Base-by-base conservation (phyloP, 2,888 invertebrate genomes). In the Ariolimax columbianus region DNA sequence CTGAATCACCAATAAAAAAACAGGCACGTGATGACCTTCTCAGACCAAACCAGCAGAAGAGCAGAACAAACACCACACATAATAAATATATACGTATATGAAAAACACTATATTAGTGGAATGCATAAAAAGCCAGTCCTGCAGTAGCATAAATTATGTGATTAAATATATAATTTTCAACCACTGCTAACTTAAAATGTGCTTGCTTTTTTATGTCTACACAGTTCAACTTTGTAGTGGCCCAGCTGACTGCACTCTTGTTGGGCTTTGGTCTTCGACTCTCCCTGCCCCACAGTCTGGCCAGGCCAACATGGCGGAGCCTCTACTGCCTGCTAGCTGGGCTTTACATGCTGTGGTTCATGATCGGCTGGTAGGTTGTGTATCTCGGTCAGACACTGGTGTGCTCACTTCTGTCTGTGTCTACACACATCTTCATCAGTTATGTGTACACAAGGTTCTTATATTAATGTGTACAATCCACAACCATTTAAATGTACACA, bases 161-260 rank as follows among this genome's bases (percentile, higher is more conserved):
- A n/a, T n/a, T n/a, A n/a, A n/a, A n/a, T n/a, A n/a, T n/a, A n/a
- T n/a, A n/a, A n/a, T n/a, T n/a, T n/a, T n/a, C 47, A 47, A 47
- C 9, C 47, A 47, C 47, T 47, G 14, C 47, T 47, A 6, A 47
- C 14, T 36, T 7, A 11, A 43, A 47, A 33, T 33, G 3, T 77
- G 33, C 33, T 33, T 51, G 30, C 55, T 6, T n/a, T 40, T 40
- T 40, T 19, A 14, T 26, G 7, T 9, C 40, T 66, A 33, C 17
- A 38, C 86, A 86, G 86, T 36, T 84, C 63, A 83, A 84, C 77
- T 81, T 70, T 72, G 82, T 84, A 36, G 75, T 77, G 51, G 70
- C 30, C 75, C 78, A 73, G 84, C 79, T 79, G 1, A 30, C 55
- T 14, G 80, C 66, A 11, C 40, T 85, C n/a, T 55, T 85, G 66